These are phyloP conservation scores for Scatophagus argus DNA, from an alignment of 2,113 vertebrate species.

Conservation along the genomic window DNA sequence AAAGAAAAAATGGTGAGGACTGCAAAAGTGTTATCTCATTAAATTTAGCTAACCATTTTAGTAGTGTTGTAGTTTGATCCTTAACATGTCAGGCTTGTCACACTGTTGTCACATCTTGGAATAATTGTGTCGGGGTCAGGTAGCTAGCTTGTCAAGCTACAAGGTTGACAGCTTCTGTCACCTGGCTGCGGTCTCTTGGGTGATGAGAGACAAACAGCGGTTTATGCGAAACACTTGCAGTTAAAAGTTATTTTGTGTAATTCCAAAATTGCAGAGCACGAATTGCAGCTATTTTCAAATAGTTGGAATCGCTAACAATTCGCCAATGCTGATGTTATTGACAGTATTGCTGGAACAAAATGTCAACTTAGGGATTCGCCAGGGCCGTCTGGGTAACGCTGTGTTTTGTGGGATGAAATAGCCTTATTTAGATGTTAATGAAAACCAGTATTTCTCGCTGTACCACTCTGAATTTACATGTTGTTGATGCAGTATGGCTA, in stretches of 20 bases:
- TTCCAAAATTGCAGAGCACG: background rate
- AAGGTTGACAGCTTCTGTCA: constrained; percentile 38
- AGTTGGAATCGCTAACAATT: background rate
- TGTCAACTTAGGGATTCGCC: too few species aligned
- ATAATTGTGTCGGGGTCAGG: background rate
- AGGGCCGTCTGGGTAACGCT: background rate
- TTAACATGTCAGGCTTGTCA: background rate
- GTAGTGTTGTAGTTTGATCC: fast-evolving
- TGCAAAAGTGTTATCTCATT: background rate
- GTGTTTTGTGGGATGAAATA: background rate
- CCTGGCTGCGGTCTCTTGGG: constrained; percentile 1
- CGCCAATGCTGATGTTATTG: background rate
- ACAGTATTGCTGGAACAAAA: background rate
- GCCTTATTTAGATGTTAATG: background rate
- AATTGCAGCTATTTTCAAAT: background rate
- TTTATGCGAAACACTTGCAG: background rate
- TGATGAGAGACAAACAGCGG: background rate
- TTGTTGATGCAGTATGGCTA: too few species aligned
- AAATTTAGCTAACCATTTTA: fast-evolving
- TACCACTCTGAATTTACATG: too few species aligned
- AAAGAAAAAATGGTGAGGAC: constrained; percentile 72
- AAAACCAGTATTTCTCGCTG: background rate
- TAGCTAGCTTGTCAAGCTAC: constrained; percentile 13
- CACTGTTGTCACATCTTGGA: background rate
- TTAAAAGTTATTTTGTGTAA: background rate